phyloP scores from a whole-genome alignment of 1,140 invertebrate species.

The Tetramorium parvispinum region DNA sequence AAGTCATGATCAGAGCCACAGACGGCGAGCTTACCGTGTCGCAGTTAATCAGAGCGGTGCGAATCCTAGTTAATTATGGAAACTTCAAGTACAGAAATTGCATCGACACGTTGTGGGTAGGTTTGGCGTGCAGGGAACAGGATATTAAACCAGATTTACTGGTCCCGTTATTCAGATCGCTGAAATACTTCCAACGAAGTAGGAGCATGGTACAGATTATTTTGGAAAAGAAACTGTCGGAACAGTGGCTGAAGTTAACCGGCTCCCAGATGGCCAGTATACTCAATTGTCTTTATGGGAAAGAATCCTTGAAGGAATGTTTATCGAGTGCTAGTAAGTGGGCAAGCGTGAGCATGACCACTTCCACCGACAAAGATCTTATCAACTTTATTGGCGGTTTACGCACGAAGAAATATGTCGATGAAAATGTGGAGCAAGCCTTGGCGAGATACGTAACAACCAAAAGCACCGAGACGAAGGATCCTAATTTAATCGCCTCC shows the following conservation, averaged over 20 bases:
- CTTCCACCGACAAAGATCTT: slow-evolving; percentile 87
- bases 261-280: slow-evolving; percentile 87
- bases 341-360: slow-evolving; percentile 88
- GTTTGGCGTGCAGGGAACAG: slow-evolving; percentile 87
- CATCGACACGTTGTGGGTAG: slow-evolving; percentile 90
- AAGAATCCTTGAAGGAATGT: slow-evolving; percentile 71
- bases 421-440: slow-evolving; percentile 84
- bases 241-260: slow-evolving; percentile 87
- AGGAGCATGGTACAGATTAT: slow-evolving; percentile 88
- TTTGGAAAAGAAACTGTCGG: slow-evolving; percentile 88
- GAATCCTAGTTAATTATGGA: slow-evolving; percentile 78
- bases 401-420: slow-evolving; percentile 85
- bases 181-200: slow-evolving; percentile 88
- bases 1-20: slow-evolving; percentile 87
- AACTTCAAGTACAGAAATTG: slow-evolving; percentile 84
- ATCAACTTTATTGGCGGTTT: slow-evolving; percentile 87
- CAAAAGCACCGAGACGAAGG: slow-evolving; percentile 85
- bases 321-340: slow-evolving; percentile 87
- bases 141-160: slow-evolving; percentile 88
- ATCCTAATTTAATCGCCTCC: slow-evolving; percentile 86
- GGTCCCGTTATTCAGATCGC: slow-evolving; percentile 86
- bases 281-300: slow-evolving; percentile 81
- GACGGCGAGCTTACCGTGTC: slow-evolving; percentile 88
- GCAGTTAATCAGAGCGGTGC: slow-evolving; percentile 88
- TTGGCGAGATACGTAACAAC: slow-evolving; percentile 88